Conservation (phyloP, 35 echinoderm and acorn worm species). For the Apostichopus californicus region DNA sequence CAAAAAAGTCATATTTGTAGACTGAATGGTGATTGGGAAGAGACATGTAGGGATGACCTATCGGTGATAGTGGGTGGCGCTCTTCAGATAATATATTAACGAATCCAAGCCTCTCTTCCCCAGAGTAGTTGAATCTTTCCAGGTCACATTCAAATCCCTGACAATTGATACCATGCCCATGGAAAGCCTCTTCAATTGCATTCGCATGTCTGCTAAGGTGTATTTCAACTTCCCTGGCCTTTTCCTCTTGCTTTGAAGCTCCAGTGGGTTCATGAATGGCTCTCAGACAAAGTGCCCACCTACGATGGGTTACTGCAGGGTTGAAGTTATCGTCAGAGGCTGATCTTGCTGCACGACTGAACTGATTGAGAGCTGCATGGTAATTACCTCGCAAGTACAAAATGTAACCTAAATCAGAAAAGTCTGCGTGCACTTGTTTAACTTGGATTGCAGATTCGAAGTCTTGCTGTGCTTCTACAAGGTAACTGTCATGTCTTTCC, state of each 20-base stretch:
- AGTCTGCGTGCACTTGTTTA: constrained; percentile 81
- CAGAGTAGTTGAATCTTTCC: constrained; percentile 78
- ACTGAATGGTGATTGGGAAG: background rate
- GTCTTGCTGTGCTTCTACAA: constrained; percentile 61
- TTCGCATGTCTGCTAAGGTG: constrained; percentile 44
- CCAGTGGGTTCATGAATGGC: constrained; percentile 72
- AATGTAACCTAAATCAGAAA: constrained; percentile 82
- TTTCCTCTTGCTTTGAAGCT: constrained; percentile 30
- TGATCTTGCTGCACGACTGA: constrained; percentile 66
- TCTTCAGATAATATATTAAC: constrained; percentile 78
- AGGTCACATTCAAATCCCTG: constrained; percentile 88
- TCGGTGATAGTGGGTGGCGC: background rate
- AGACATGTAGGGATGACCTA: background rate
- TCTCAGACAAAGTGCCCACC: constrained; percentile 81
- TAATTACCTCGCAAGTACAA: constrained; percentile 68
- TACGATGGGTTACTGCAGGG: constrained; percentile 64
- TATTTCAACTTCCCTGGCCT: constrained; percentile 29
- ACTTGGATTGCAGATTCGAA: constrained; percentile 60
- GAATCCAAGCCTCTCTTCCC: constrained; percentile 69
- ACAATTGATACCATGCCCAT: constrained; percentile 71
- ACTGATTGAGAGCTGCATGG: constrained; percentile 61
- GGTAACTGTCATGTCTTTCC: constrained; percentile 6
- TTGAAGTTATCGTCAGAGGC: constrained; percentile 76
- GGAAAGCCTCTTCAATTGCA: constrained; percentile 55
- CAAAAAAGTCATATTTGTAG: constrained; percentile 86